A percentile compares a stretch with the other conserved stretches of the same genome.
phyloP scores from a whole-genome alignment of 2,797 vertebrate species.

The Threskiornis aethiopicus region DNA sequence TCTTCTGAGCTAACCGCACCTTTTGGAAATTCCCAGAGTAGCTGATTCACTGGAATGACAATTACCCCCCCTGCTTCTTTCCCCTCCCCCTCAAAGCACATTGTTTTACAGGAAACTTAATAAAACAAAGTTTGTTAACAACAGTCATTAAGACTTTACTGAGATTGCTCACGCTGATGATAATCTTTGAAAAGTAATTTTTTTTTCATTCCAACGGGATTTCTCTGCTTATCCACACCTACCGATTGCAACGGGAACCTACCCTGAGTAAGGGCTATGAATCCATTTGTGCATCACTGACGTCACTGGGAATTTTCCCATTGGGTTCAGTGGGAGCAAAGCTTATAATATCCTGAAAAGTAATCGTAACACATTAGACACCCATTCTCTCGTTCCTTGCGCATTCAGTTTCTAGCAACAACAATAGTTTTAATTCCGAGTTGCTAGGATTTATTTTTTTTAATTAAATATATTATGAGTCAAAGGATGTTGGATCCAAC shows the following conservation, averaged over 20 bases:
- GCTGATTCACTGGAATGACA: conserved; percentile 54
- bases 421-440: conserved; percentile 29
- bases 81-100: not conserved
- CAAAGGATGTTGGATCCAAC: conserved; percentile 43
- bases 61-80: not conserved
- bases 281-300: not conserved
- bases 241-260: not conserved
- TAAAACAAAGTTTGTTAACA: conserved; percentile 40
- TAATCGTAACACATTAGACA: not conserved
- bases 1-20: conserved; percentile 17
- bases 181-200: not conserved
- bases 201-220: conserved; percentile 16
- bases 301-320: conserved; percentile 29
- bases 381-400: not conserved
- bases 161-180: conserved; percentile 21
- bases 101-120: conserved; percentile 63
- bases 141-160: conserved; percentile 41
- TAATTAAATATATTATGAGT: conserved; percentile 39
- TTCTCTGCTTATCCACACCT: conserved; percentile 38
- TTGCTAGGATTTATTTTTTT: not conserved
- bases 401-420: not conserved
- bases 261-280: not conserved
- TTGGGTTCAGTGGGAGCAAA: not conserved
- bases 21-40: conserved; percentile 42
- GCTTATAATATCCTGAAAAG: conserved; percentile 39